Conservation (phyloP, 2,113 vertebrate genomes). For the Sander lucioperca region DNA sequence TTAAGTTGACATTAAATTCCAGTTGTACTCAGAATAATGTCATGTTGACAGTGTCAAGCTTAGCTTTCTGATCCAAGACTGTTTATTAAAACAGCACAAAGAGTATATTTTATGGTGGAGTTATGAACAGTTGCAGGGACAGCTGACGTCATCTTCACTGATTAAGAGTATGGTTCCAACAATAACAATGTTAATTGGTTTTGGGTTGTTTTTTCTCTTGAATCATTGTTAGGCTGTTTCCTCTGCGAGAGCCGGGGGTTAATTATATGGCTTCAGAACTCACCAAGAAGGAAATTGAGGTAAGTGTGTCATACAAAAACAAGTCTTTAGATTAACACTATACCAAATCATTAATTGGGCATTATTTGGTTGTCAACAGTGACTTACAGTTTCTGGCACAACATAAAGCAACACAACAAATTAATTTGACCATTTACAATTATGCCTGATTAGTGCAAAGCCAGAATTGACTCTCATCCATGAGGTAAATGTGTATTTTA, state of each 20-base stretch:
- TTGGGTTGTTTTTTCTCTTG: conserved; percentile 22
- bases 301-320: conserved; percentile 64
- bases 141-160: background rate
- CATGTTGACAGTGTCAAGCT: background rate
- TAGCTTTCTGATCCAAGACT: background rate
- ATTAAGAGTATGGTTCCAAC: conserved; percentile 1
- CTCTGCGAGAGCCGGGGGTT: conserved; percentile 93
- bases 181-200: conserved; percentile 10
- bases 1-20: background rate
- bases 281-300: conserved; percentile 92
- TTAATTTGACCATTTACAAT: background rate
- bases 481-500: background rate
- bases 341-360: background rate
- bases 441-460: background rate
- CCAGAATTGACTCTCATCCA: background rate
- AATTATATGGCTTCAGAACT: conserved; percentile 92
- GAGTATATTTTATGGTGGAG: background rate
- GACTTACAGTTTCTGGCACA: background rate
- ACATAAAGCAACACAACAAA: background rate
- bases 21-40: background rate
- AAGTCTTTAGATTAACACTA: background rate
- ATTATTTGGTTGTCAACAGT: background rate
- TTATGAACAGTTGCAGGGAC: background rate
- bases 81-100: background rate
- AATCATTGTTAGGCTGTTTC: conserved; percentile 89